These are phyloP conservation scores for Chitala chitala DNA, from an alignment of 2,113 vertebrate species.

Conservation along the genomic window DNA sequence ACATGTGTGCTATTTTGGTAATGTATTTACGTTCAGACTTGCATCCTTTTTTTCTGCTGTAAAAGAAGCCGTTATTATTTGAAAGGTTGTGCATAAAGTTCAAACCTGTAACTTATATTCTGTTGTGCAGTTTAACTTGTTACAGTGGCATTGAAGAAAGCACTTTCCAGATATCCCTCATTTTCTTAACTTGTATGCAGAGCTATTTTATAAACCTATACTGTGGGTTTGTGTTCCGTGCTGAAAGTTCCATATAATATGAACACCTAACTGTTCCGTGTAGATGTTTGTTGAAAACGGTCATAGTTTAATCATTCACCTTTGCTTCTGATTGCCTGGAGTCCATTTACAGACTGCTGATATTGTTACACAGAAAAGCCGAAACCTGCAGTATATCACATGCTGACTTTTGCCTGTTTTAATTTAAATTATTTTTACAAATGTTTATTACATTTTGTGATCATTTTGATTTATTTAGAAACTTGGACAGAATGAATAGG, in stretches of 20 bases:
- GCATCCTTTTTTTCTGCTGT: neutral
- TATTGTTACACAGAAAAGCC: neutral
- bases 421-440: conserved; percentile 26
- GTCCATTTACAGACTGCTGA: conserved; percentile 27
- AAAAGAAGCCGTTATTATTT: conserved; percentile 23
- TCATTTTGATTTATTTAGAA: conserved; percentile 48
- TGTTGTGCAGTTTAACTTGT: neutral
- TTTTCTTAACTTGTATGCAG: conserved; percentile 19
- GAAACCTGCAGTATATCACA: neutral
- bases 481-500: conserved; percentile 32
- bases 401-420: conserved; percentile 11
- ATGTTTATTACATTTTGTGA: conserved; percentile 44
- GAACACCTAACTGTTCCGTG: no score
- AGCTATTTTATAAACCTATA: neutral
- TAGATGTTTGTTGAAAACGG: neutral
- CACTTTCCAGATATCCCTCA: neutral
- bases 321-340: conserved; percentile 32
- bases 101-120: neutral
- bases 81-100: neutral
- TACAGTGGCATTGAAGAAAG: neutral
- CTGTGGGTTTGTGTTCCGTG: neutral
- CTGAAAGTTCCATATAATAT: no score
- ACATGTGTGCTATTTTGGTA: neutral
- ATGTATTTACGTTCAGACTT: neutral
- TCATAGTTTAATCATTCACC: conserved; percentile 16